Conservation (phyloP, 2,113 vertebrate genomes). For the Bubo blakistoni region DNA sequence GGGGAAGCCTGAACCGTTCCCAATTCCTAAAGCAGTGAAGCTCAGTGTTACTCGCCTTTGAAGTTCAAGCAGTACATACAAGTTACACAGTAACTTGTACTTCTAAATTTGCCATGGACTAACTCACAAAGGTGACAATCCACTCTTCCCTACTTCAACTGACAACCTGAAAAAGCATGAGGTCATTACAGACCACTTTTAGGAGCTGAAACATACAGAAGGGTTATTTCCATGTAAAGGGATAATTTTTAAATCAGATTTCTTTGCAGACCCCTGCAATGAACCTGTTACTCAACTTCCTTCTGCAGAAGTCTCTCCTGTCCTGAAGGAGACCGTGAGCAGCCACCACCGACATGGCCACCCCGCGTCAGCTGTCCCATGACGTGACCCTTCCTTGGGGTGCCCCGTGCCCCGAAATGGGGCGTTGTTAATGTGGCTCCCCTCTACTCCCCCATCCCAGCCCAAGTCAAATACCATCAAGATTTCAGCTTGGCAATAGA, state of each 20-base stretch:
- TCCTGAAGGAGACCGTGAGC: neutral
- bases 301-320: neutral
- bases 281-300: neutral
- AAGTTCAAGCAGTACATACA: neutral
- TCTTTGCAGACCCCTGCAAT: neutral
- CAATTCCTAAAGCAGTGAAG: neutral
- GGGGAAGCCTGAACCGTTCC: neutral
- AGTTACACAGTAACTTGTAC: neutral
- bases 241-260: neutral
- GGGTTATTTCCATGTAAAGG: neutral
- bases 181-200: neutral
- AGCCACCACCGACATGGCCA: neutral
- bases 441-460: neutral
- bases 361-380: neutral
- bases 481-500: accelerated
- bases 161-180: neutral
- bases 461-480: neutral
- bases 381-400: neutral
- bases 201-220: neutral
- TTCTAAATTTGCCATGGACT: neutral
- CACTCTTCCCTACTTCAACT: neutral
- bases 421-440: neutral
- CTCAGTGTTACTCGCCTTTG: neutral
- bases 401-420: neutral
- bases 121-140: neutral